phyloP scores from a whole-genome alignment of 1,140 invertebrate species.

The Drosophila nikananu region DNA sequence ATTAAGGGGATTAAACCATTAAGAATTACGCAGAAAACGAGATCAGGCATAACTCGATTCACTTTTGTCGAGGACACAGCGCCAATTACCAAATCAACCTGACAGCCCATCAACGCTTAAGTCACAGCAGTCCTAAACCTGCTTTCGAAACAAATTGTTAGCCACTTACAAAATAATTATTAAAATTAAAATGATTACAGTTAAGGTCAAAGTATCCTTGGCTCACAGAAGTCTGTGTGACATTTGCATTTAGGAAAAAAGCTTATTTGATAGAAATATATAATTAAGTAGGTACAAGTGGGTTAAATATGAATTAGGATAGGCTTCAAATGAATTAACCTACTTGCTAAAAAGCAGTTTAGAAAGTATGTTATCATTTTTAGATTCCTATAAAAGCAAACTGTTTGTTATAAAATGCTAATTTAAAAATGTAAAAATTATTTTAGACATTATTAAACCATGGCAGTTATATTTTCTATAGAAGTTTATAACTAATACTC shows the following conservation, averaged over 20 bases:
- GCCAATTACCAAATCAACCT: constrained; percentile 58
- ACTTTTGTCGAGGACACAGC: constrained; percentile 34
- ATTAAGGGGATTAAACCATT: constrained; percentile 41
- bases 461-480: no score
- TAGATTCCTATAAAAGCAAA: no score
- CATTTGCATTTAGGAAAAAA: not conserved
- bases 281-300: not conserved
- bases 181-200: constrained; percentile 15
- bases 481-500: constrained; percentile 83
- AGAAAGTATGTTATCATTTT: no score
- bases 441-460: no score
- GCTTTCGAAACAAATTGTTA: constrained; percentile 33
- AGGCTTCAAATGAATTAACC: not conserved
- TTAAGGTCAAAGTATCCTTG: constrained; percentile 4
- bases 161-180: constrained; percentile 5
- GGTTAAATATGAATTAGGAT: not conserved
- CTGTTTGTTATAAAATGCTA: no score
- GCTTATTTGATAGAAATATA: not conserved
- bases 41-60: constrained; percentile 29
- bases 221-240: not conserved
- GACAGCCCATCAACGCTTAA: constrained; percentile 44
- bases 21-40: constrained; percentile 45
- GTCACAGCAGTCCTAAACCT: constrained; percentile 44
- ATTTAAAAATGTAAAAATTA: no score
- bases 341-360: not conserved